Evolutionary conservation across 2,888 invertebrate species (phyloP), one percentile per base, ranked within the genome.

Genomic region (Clusia tigrina): DNA sequence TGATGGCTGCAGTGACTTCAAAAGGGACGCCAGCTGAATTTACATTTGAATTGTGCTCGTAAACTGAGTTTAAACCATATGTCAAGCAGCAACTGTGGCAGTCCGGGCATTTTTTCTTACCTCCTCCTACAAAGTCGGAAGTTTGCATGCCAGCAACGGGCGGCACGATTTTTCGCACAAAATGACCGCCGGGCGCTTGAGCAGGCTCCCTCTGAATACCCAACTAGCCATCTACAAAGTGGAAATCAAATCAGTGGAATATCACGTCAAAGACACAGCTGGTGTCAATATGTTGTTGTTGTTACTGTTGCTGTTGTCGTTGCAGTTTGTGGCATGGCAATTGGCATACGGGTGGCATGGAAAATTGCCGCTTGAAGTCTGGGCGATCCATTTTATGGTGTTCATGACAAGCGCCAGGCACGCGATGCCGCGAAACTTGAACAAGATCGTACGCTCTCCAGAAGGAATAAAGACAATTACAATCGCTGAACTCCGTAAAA

Each of bases 351-450:
- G 24, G 25, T 42, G 53, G 25, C 54, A 37, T 32, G 32, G 6
- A 32, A 6, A 32, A 12, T 12, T 32, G 32, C 32, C 12, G 32
- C 12, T n/a, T 12, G 32, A 32, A 9, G 32, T 32, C 32, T 9
- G 6, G 32, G 32, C 32, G 12, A 32, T 32, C 32, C 6, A 32
- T n/a, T n/a, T n/a, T n/a, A n/a, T 6, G 32, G 32, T 12, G 6
- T 12, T 9, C 6, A 6, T 20, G 42, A 38, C 38, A 54, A 38
- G 54, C 53, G 54, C 25, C 59, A 60, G 22, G 58, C 58, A 51
- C 58, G 58, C 51, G 46, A 48, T 58, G 26, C 46, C 60, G 26
- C 58, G 48, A 25, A 22, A n/a, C 3, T 48, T 24, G 20, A 26
- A 26, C 22, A 23, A n/a, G n/a, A n/a, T n/a, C n/a, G n/a, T n/a